Evolutionary conservation across 2,888 invertebrate genomes (phyloP).

Genomic region (Pyrocoelia pectoralis): DNA sequence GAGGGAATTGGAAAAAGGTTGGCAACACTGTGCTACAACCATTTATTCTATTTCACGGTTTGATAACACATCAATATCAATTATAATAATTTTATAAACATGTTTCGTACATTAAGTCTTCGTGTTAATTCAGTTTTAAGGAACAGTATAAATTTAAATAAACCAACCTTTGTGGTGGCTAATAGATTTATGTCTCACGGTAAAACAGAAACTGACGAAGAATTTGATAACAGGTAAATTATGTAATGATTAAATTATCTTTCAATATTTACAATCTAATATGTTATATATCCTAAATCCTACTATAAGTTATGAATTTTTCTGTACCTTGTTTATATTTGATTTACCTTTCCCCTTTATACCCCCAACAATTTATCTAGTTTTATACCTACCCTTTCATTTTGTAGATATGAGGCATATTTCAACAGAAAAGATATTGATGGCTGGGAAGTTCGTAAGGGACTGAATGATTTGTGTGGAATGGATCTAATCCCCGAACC

Average conservation of each 20-base stretch:
- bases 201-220: conserved; percentile 79
- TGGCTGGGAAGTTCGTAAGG: conserved; percentile 94
- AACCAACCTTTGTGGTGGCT: conserved; percentile 42
- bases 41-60: no score
- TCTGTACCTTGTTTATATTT: no score
- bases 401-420: conserved; percentile 77
- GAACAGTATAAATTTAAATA: conserved; percentile 47
- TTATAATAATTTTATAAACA: conserved; percentile 48
- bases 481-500: conserved; percentile 95
- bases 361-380: no score
- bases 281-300: no score
- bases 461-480: conserved; percentile 86
- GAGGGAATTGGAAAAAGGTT: no score
- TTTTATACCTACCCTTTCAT: not conserved
- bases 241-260: conserved; percentile 58
- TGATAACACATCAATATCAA: no score
- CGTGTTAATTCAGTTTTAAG: conserved; percentile 58
- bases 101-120: conserved; percentile 63
- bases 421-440: conserved; percentile 90
- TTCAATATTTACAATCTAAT: no score
- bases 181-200: conserved; percentile 54
- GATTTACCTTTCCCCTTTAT: no score
- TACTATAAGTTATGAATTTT: no score
- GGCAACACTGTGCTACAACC: no score
- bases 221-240: conserved; percentile 79